A percentile compares a stretch with the other conserved stretches of the same genome.
Conservation (phyloP, 2,113 vertebrate species). For the Pagrus major region DNA sequence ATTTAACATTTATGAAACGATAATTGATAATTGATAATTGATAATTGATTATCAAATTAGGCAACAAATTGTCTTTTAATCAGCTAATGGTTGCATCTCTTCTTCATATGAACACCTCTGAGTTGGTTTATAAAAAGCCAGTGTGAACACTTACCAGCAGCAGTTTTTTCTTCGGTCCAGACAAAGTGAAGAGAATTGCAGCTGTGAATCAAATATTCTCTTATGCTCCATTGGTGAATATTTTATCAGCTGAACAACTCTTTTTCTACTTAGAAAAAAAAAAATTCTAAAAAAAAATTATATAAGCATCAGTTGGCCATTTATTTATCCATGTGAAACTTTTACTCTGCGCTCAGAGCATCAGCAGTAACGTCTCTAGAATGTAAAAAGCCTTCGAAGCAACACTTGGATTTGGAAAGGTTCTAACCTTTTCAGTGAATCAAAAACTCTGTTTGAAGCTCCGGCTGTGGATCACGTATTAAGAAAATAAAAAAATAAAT, state of each 20-base stretch:
- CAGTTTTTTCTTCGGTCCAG: no score
- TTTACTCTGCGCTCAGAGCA: conserved; percentile 8
- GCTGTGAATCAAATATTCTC: background rate
- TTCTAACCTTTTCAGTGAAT: conserved; percentile 51
- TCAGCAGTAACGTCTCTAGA: conserved; percentile 20
- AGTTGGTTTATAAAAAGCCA: background rate
- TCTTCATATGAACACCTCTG: background rate
- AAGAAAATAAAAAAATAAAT: conserved; percentile 33
- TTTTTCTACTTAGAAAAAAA: conserved; percentile 1
- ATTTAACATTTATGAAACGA: no score
- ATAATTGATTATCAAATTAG: no score
- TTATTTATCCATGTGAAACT: conserved; percentile 7
- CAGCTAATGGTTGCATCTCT: no score
- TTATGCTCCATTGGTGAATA: background rate
- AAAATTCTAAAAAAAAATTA: background rate
- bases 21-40: no score
- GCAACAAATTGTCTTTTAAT: no score
- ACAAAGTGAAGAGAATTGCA: background rate
- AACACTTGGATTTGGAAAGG: conserved; percentile 22
- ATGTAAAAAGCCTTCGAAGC: conserved; percentile 37
- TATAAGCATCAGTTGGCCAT: background rate
- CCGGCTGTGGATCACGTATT: conserved; percentile 26
- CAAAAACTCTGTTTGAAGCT: conserved; percentile 65
- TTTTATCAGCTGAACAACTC: background rate
- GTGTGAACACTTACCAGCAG: background rate